phyloP scores from a whole-genome alignment of 2,888 invertebrate genomes.

The Rotaria macrura region DNA sequence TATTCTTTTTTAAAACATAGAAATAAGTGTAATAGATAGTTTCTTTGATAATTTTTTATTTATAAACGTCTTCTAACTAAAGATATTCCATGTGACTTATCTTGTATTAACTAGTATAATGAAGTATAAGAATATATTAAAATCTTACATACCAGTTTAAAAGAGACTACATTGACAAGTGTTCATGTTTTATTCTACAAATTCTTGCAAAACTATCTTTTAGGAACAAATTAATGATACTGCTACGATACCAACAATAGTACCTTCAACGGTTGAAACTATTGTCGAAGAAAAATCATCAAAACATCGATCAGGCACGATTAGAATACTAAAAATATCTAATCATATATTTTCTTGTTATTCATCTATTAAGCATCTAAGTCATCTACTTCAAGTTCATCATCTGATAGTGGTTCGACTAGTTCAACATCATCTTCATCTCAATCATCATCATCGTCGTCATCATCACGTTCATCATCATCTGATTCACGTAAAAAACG shows the following conservation, averaged over 20 bases:
- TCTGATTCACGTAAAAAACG: background rate
- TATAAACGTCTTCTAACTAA: too few species aligned
- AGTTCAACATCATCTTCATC: background rate
- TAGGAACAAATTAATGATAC: background rate
- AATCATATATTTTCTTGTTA: background rate
- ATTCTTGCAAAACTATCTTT: background rate
- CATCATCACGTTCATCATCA: background rate
- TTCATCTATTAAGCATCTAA: background rate
- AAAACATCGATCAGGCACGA: background rate
- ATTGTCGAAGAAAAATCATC: background rate
- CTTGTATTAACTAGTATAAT: too few species aligned
- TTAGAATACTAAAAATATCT: background rate
- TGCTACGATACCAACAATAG: background rate
- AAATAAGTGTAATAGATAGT: too few species aligned
- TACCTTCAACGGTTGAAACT: background rate
- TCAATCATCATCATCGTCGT: background rate
- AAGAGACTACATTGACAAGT: too few species aligned
- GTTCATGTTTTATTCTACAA: too few species aligned
- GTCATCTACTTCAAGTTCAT: background rate
- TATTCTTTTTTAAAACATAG: too few species aligned
- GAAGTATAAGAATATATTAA: too few species aligned
- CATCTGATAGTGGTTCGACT: background rate
- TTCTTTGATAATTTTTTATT: too few species aligned
- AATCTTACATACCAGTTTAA: too few species aligned
- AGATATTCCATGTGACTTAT: too few species aligned